Evolutionary conservation across 2,797 vertebrate species (phyloP), one percentile per base, ranked within the genome.

Genomic region (Tiaroga cobitis): DNA sequence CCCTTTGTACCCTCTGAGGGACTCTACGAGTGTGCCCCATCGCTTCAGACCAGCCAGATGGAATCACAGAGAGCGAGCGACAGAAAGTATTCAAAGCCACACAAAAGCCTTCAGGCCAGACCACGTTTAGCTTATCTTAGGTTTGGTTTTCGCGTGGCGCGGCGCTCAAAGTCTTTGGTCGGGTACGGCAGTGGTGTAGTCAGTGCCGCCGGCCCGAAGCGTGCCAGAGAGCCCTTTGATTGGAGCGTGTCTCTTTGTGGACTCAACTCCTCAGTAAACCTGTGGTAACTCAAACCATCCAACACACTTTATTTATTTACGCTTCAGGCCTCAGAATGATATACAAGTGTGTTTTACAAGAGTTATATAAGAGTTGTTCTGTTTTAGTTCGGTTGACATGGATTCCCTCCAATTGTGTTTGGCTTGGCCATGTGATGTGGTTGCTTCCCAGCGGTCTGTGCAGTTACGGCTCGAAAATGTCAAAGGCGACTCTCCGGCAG

Each of bases 1-100:
- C 89, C 93, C 93, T 96, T 96, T 96, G 95, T 95, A 93, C 94
- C 94, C 93, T 89, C 92, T 87, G 90, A 93, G 93, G 93, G 93
- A 93, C 94, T 94, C 92, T 93, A 92, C 93, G 94, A 94, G 94
- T 92, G 83, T 67, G 92, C 90, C 92, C 92, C 84, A 90, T 92
- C 91, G 89, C 92, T 91, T 90, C 93, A 94, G 93, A 93, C 94
- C 88, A 92, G 92, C 94, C 95, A 95, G 95, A 96, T 95, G 95
- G 95, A 94, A 84, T 82, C 75, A 76, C 63, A 69, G 79, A 85
- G 59, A 72, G 79, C 72, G 37, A 81, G 68, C 51, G 73, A 82
- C 69, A 83, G 61, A 78, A 81, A 70, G 61, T 84, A 88, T 87
- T 81, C 80, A 88, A 84, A 86, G 78, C 90, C 87, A 86, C 88